A percentile compares a stretch with the other conserved stretches of the same genome.
Evolutionary conservation across 2,797 vertebrate species (phyloP).

Genomic region (Falco biarmicus): DNA sequence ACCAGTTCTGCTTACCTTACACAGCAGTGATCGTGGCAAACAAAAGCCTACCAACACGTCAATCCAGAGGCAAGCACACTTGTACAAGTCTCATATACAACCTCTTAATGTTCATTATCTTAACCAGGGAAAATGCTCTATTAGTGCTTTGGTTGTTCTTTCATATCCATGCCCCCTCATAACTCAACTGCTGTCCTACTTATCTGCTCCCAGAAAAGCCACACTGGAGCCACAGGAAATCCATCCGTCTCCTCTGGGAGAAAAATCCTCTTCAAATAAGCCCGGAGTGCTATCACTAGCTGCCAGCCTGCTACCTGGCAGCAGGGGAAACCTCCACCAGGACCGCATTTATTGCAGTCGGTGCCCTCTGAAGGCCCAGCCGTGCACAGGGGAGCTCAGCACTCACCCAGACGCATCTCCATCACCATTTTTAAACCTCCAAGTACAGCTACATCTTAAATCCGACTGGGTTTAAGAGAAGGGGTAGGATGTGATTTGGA

Average conservation of each 20-base stretch:
- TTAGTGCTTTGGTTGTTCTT: background rate
- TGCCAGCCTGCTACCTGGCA: background rate
- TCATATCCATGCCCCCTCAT: fast-evolving
- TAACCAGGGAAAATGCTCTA: background rate
- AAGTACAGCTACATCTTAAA: background rate
- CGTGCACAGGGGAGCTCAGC: background rate
- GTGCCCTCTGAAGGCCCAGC: background rate
- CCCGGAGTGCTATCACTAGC: fast-evolving
- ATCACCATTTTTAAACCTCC: background rate
- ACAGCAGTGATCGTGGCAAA: background rate
- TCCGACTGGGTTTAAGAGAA: background rate
- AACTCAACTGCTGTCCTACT: background rate
- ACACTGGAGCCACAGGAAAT: background rate
- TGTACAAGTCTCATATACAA: background rate
- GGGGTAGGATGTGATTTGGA: fast-evolving
- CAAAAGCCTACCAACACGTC: background rate
- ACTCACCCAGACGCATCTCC: background rate
- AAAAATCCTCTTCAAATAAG: background rate
- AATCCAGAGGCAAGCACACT: background rate
- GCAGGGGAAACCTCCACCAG: background rate
- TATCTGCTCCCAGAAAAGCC: background rate
- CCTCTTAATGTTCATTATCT: background rate
- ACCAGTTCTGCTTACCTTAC: background rate
- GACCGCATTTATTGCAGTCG: background rate
- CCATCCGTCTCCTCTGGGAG: background rate